Evolutionary conservation across 1,140 invertebrate genomes (phyloP).

Genomic region (Probaryconus sp.): DNA sequence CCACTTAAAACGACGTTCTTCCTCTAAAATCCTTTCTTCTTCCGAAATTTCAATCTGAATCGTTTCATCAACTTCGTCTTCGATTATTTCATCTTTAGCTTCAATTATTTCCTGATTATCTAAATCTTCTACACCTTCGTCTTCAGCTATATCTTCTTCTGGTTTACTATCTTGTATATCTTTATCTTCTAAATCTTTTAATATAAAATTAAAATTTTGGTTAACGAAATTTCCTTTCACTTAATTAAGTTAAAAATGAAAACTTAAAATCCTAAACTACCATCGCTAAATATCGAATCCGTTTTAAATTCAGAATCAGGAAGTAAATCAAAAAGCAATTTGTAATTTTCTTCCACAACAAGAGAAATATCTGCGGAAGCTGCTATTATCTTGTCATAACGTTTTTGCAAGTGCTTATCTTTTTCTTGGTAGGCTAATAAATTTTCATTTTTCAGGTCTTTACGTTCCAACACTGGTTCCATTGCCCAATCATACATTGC

Average conservation of each 20-base stretch:
- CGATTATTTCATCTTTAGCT: conserved; percentile 4
- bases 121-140: too few relatives aligned
- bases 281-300: conserved; percentile 58
- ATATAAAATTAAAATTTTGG: too few relatives aligned
- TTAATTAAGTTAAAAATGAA: conserved; percentile 1
- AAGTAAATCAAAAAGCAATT: conserved; percentile 80
- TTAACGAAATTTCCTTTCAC: too few relatives aligned
- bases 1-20: conserved; percentile 76
- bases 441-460: conserved; percentile 81
- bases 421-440: conserved; percentile 81
- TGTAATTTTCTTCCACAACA: conserved; percentile 83
- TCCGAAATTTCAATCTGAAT: conserved; percentile 46
- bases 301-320: conserved; percentile 64
- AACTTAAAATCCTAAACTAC: too few relatives aligned
- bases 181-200: too few relatives aligned
- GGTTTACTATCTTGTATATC: too few relatives aligned
- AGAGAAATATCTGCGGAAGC: conserved; percentile 79
- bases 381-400: conserved; percentile 80
- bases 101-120: not conserved
- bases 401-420: conserved; percentile 76
- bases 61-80: not conserved
- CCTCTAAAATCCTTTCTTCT: conserved; percentile 51
- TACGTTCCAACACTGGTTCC: conserved; percentile 83
- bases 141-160: too few relatives aligned
- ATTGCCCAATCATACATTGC: conserved; percentile 84